Percentiles rank a stretch among this genome's conserved stretches.
phyloP scores from a whole-genome alignment of 2,888 invertebrate genomes.

The Eulithis testata region DNA sequence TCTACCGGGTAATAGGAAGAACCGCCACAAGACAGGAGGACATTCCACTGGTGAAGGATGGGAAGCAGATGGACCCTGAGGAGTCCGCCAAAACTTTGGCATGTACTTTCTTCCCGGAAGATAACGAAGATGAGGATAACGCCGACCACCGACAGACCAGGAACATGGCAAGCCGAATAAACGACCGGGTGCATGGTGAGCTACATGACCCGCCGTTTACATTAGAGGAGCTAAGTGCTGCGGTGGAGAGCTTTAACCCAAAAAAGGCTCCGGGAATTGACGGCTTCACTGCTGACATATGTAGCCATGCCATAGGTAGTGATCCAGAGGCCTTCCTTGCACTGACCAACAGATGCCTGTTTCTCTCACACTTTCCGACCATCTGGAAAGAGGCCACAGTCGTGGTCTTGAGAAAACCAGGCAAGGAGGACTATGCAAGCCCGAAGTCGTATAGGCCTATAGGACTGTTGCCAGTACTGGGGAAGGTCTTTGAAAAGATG shows the following conservation, averaged over 20 bases:
- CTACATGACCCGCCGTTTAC: constrained; percentile 3
- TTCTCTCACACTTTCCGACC: not conserved
- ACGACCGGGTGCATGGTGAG: not conserved
- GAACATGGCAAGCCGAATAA: not conserved
- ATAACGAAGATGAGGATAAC: not conserved
- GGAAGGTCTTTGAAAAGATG: too few relatives aligned
- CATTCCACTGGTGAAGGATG: not conserved
- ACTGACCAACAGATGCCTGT: not conserved
- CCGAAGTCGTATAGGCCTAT: constrained; percentile 15
- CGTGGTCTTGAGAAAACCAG: not conserved
- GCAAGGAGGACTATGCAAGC: not conserved
- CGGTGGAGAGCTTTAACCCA: not conserved
- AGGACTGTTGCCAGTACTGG: constrained; percentile 2
- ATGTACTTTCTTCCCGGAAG: too few relatives aligned
- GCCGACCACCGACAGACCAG: not conserved
- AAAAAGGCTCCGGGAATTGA: not conserved
- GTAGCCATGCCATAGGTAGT: not conserved
- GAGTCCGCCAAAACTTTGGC: not conserved
- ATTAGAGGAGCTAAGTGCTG: not conserved
- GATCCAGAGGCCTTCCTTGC: not conserved
- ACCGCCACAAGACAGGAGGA: not conserved
- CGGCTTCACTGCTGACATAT: not conserved
- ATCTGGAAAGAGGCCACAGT: not conserved
- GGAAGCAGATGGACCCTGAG: not conserved
- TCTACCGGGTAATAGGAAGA: not conserved